These are phyloP conservation scores for Carassius auratus DNA, from an alignment of 2,113 vertebrate species.

Conservation along the genomic window DNA sequence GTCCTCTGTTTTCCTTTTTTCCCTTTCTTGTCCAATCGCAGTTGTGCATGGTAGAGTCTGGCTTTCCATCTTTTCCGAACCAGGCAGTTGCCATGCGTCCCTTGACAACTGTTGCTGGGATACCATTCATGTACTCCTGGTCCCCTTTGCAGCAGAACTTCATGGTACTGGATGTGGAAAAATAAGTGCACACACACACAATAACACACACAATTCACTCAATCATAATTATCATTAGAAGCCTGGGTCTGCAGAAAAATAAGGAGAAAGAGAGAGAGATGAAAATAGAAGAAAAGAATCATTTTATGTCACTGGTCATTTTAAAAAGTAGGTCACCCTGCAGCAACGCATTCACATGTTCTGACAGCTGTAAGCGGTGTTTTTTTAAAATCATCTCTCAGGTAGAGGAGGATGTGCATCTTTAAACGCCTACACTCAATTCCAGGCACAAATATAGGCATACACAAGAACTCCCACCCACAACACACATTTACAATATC, in stretches of 20 bases:
- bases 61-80: conserved; percentile 86
- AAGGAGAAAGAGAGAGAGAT: not conserved
- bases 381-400: conserved; percentile 18
- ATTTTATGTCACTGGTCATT: conserved; percentile 37
- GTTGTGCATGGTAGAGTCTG: conserved; percentile 91
- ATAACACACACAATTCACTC: conserved; percentile 29
- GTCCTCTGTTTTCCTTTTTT: conserved; percentile 9
- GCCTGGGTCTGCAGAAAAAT: conserved; percentile 3
- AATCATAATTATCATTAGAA: conserved; percentile 16
- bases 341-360: conserved; percentile 27
- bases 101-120: conserved; percentile 90
- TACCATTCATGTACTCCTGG: conserved; percentile 99
- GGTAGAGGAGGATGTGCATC: conserved; percentile 44
- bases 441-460: conserved; percentile 21
- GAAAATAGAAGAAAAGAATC: not conserved
- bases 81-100: conserved; percentile 90
- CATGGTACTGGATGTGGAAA: conserved; percentile 82
- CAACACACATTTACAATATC: conserved; percentile 7
- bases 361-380: not conserved
- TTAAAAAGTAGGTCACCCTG: conserved; percentile 52
- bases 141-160: conserved; percentile 98
- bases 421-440: conserved; percentile 28
- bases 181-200: conserved; percentile 26
- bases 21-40: conserved; percentile 60
- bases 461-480: not conserved